These are phyloP conservation scores for Cosmia pyralina DNA, from an alignment of 2,888 invertebrate species.

Conservation along the genomic window DNA sequence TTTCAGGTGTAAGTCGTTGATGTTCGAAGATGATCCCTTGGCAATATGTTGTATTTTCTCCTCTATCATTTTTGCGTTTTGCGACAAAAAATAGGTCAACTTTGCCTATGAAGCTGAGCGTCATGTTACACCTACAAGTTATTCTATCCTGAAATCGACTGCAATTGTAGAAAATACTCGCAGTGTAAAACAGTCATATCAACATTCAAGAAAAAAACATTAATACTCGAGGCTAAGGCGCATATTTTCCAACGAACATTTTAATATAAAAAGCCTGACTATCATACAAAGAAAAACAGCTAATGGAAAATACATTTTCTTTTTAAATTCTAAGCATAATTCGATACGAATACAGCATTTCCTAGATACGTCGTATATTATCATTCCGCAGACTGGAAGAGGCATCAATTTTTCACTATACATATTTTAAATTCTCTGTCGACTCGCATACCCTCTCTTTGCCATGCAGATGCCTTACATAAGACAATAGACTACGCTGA, in stretches of 20 bases:
- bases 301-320: neutral
- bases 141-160: neutral
- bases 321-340: slow-evolving; percentile 32
- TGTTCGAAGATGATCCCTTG: slow-evolving; percentile 13
- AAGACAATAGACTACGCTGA: slow-evolving; percentile 57
- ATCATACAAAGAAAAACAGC: slow-evolving; percentile 2
- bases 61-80: neutral
- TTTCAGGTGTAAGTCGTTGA: slow-evolving; percentile 7
- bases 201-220: slow-evolving; percentile 6
- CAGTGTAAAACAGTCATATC: neutral
- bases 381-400: slow-evolving; percentile 8
- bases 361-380: slow-evolving; percentile 31
- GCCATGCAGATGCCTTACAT: slow-evolving; percentile 55
- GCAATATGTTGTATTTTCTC: neutral
- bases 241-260: neutral
- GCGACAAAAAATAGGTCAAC: neutral
- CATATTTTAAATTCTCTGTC: slow-evolving; percentile 57
- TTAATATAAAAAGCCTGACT: slow-evolving; percentile 1
- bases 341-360: slow-evolving; percentile 20
- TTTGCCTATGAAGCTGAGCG: neutral
- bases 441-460: slow-evolving; percentile 53
- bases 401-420: slow-evolving; percentile 57
- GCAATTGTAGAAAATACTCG: neutral
- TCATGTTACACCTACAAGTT: neutral
- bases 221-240: neutral